Percentiles rank a stretch among this genome's conserved stretches.
phyloP scores from a whole-genome alignment of 2,888 invertebrate genomes.

The Nebria brevicollis region DNA sequence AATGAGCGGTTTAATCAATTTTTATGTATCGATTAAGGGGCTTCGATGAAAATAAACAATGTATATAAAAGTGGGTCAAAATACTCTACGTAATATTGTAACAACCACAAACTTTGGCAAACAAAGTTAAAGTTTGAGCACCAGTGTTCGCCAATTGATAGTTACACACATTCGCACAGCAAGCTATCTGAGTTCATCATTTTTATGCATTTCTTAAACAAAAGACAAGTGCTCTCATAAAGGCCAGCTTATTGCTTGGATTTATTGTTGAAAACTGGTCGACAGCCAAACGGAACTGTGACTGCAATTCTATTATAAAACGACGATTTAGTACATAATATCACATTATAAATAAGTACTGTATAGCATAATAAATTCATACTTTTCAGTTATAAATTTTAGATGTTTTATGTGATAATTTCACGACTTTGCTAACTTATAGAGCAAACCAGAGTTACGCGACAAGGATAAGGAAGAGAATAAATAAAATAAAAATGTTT shows the following conservation, averaged over 20 bases:
- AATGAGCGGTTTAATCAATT: not conserved
- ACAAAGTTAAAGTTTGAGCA: too few species aligned
- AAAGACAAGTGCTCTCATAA: conserved; percentile 31
- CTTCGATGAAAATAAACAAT: not conserved
- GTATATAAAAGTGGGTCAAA: not conserved
- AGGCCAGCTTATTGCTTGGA: conserved; percentile 33
- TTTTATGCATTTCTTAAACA: conserved; percentile 47
- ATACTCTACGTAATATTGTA: not conserved
- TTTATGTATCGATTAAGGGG: not conserved
- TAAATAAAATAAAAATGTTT: not conserved
- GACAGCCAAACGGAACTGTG: conserved; percentile 6
- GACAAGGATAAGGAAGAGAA: not conserved
- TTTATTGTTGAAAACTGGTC: conserved; percentile 9
- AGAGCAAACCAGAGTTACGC: too few species aligned
- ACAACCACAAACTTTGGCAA: not conserved
- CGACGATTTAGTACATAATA: not conserved
- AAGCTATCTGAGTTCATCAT: conserved; percentile 45
- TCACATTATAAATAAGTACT: not conserved
- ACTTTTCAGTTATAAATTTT: not conserved
- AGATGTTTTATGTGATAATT: not conserved
- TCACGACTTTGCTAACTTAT: too few species aligned
- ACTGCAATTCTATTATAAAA: not conserved
- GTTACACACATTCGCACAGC: conserved; percentile 22
- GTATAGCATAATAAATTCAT: not conserved
- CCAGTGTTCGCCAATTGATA: conserved; percentile 27